Percentiles rank a stretch among this genome's conserved stretches.
These are phyloP conservation scores for Hypsopygia costalis DNA, from an alignment of 2,888 invertebrate genomes.

Conservation along the genomic window DNA sequence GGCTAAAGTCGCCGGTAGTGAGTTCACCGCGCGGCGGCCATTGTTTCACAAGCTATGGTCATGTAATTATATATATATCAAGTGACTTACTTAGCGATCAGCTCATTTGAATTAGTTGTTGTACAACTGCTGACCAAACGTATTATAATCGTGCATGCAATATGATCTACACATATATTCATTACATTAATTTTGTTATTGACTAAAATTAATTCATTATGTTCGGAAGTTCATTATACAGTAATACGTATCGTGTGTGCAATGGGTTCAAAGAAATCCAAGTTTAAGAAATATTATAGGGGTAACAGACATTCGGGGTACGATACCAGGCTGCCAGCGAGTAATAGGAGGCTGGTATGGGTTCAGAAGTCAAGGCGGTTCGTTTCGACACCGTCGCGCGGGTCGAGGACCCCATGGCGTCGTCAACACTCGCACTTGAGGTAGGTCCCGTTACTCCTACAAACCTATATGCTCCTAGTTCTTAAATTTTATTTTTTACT, in stretches of 20 bases:
- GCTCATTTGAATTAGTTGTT: constrained; percentile 29
- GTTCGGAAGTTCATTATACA: neutral
- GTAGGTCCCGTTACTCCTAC: constrained; percentile 60
- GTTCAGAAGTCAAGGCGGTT: constrained; percentile 66
- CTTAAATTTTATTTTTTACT: neutral
- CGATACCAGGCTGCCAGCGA: constrained; percentile 48
- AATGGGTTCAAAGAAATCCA: neutral
- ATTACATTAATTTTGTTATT: too few relatives aligned
- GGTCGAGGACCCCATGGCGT: constrained; percentile 60
- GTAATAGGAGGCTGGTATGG: constrained; percentile 48
- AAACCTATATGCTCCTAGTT: constrained; percentile 36
- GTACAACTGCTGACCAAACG: constrained; percentile 4
- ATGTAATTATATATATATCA: constrained; percentile 22
- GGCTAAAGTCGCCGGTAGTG: constrained; percentile 29
- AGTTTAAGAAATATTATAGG: neutral
- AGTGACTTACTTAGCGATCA: constrained; percentile 33
- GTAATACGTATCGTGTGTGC: neutral
- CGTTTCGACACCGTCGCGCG: constrained; percentile 40
- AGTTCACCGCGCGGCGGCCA: constrained; percentile 29
- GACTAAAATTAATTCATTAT: neutral
- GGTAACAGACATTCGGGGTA: neutral
- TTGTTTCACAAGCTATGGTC: constrained; percentile 41
- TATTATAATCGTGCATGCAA: constrained; percentile 16
- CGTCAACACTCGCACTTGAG: constrained; percentile 43
- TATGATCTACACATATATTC: too few relatives aligned